phyloP scores from a whole-genome alignment of 2,113 vertebrate species.

The Leptosomus discolor region DNA sequence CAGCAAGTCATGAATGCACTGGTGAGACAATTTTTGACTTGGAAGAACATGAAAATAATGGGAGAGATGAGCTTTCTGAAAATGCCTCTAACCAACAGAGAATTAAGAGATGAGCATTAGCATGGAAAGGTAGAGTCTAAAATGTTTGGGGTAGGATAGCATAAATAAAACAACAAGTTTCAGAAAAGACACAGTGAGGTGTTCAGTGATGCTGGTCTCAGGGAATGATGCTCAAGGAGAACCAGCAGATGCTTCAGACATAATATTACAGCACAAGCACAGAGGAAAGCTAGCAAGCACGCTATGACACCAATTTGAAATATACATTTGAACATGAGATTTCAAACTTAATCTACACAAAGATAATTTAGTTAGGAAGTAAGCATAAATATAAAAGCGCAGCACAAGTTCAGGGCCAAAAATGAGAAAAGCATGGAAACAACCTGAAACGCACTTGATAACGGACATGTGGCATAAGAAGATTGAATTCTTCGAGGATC shows the following conservation, averaged over 20 bases:
- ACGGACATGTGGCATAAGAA: not conserved
- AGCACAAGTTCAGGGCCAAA: not conserved
- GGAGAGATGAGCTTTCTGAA: not conserved
- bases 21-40: not conserved
- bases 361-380: not conserved
- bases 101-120: not conserved
- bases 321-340: not conserved
- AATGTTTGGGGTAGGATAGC: not conserved
- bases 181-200: not conserved
- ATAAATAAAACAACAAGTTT: not conserved
- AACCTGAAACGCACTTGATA: not conserved
- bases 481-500: not conserved
- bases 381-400: accelerated
- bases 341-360: not conserved
- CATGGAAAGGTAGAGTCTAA: not conserved
- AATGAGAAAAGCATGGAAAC: not conserved
- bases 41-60: not conserved
- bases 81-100: not conserved
- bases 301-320: not conserved
- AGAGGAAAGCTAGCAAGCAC: not conserved
- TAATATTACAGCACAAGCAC: not conserved
- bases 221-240: not conserved
- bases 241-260: not conserved
- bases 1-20: not conserved
- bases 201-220: not conserved